Conservation (phyloP, 2,113 vertebrate genomes). For the Furnarius figulus region DNA sequence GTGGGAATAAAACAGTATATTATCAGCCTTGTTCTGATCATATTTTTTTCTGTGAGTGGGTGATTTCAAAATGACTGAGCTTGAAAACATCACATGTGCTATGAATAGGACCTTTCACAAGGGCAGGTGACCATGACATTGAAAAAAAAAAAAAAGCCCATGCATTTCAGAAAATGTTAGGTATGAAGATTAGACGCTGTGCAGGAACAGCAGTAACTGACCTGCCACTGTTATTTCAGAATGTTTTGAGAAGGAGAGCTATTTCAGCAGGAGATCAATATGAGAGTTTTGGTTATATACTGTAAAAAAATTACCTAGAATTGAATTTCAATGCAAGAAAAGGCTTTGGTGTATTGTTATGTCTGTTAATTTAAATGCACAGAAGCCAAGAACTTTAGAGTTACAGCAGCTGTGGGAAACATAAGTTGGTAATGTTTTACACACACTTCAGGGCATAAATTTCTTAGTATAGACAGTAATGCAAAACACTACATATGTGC, state of each 20-base stretch:
- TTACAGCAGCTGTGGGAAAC: slow-evolving; percentile 5
- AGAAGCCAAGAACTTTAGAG: slow-evolving; percentile 16
- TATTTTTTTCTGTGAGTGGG: neutral
- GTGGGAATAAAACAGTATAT: neutral
- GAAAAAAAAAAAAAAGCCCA: neutral
- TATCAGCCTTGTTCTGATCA: neutral
- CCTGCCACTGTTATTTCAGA: neutral
- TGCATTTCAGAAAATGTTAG: neutral
- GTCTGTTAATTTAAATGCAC: slow-evolving; percentile 7
- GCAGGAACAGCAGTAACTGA: neutral
- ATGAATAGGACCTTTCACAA: neutral
- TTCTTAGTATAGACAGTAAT: slow-evolving; percentile 31
- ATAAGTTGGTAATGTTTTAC: slow-evolving; percentile 28
- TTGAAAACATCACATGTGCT: neutral
- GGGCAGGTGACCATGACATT: neutral
- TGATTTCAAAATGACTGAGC: neutral
- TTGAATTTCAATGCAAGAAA: slow-evolving; percentile 11
- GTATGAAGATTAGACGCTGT: neutral
- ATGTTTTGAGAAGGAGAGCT: neutral
- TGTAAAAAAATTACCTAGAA: neutral
- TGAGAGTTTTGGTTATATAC: neutral
- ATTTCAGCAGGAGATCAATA: slow-evolving; percentile 1
- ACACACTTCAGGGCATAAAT: slow-evolving; percentile 23
- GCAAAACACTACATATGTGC: neutral
- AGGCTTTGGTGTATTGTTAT: neutral